Conservation (phyloP, 2,888 invertebrate species). For the Eupithecia exiguata region DNA sequence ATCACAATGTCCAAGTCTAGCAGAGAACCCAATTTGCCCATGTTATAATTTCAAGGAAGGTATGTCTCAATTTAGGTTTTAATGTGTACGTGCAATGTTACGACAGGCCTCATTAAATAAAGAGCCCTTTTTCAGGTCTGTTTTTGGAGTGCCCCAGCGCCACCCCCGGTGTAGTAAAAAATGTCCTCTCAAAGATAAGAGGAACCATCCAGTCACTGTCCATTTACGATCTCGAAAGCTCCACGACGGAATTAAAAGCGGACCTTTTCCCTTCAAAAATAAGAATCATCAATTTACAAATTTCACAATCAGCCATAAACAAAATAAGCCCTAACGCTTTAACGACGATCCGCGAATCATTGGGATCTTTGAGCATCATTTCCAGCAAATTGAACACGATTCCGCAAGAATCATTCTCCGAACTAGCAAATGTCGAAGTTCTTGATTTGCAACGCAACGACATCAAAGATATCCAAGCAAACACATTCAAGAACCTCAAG, state of each 20-base stretch:
- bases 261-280: slow-evolving; percentile 89
- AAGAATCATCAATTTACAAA: slow-evolving; percentile 89
- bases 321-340: slow-evolving; percentile 89
- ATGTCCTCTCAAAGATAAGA: slow-evolving; percentile 88
- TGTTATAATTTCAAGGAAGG: slow-evolving; percentile 97
- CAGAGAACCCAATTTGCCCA: slow-evolving; percentile 92
- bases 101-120: slow-evolving; percentile 28
- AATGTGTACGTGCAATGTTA: background rate
- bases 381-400: slow-evolving; percentile 89
- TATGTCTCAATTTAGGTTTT: slow-evolving; percentile 45
- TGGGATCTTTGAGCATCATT: slow-evolving; percentile 90
- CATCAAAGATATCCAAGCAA: slow-evolving; percentile 91
- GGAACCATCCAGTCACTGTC: slow-evolving; percentile 92
- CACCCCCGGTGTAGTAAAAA: slow-evolving; percentile 88
- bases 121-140: slow-evolving; percentile 82
- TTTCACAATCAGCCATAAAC: slow-evolving; percentile 89
- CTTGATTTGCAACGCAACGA: slow-evolving; percentile 94
- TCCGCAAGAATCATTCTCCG: slow-evolving; percentile 89
- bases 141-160: slow-evolving; percentile 95
- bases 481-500: slow-evolving; percentile 92
- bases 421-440: slow-evolving; percentile 87
- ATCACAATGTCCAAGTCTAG: slow-evolving; percentile 88
- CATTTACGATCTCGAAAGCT: slow-evolving; percentile 94
- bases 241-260: slow-evolving; percentile 88
- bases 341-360: slow-evolving; percentile 86